Evolutionary conservation across 2,113 vertebrate species (phyloP).

Genomic region (Microcebus tavaratra): DNA sequence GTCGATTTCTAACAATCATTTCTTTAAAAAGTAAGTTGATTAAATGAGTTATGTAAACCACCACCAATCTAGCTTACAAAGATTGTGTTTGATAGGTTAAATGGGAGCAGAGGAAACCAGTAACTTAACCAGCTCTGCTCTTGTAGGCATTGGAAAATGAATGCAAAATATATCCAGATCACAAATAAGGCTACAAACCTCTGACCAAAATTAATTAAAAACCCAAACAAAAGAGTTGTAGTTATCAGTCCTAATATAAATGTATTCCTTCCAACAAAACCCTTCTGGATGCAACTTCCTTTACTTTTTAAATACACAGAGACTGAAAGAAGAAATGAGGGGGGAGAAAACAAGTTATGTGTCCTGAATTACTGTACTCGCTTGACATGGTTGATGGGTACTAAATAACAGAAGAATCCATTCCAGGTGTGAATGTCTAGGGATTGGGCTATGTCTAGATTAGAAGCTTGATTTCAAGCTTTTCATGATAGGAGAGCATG

Average conservation of each 20-base stretch:
- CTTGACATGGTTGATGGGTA: slow-evolving; percentile 48
- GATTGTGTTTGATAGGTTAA: slow-evolving; percentile 2
- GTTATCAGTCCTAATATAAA: slow-evolving; percentile 52
- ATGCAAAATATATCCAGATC: slow-evolving; percentile 58
- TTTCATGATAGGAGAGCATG: slow-evolving; percentile 10
- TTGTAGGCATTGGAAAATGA: slow-evolving; percentile 78
- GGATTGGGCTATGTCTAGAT: slow-evolving; percentile 37
- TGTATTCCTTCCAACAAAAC: slow-evolving; percentile 56
- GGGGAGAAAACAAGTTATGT: slow-evolving; percentile 60
- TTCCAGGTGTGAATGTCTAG: slow-evolving; percentile 67
- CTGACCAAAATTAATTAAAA: slow-evolving; percentile 57
- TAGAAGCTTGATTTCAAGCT: slow-evolving; percentile 31
- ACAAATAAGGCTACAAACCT: slow-evolving; percentile 51
- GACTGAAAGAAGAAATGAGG: slow-evolving; percentile 58
- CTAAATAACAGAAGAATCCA: slow-evolving; percentile 64
- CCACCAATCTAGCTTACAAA: slow-evolving; percentile 36
- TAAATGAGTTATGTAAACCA: slow-evolving; percentile 46
- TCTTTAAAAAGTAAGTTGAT: slow-evolving; percentile 58
- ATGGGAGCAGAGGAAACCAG: slow-evolving; percentile 55
- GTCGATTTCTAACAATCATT: slow-evolving; percentile 39
- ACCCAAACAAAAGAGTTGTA: slow-evolving; percentile 63
- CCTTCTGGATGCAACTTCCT: slow-evolving; percentile 80
- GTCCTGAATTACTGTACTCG: slow-evolving; percentile 46
- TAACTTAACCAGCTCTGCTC: slow-evolving; percentile 75
- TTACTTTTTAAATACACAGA: slow-evolving; percentile 60